Percentiles rank a stretch among this genome's conserved stretches.
Evolutionary conservation across 2,113 vertebrate species (phyloP).

Genomic region (Tachysurus fulvidraco): DNA sequence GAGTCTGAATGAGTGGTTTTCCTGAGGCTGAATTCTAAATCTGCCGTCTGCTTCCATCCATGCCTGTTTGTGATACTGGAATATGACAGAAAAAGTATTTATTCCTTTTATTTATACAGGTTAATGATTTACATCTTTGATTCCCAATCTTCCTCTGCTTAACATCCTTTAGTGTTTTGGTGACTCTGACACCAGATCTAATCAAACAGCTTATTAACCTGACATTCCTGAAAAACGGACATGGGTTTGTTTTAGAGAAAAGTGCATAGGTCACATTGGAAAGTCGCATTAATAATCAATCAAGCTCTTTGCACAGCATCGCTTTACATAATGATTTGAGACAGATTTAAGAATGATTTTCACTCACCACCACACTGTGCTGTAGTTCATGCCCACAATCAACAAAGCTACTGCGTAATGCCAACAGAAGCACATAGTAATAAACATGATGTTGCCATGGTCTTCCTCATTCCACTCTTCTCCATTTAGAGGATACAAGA

Average conservation of each 20-base stretch:
- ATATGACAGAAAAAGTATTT: neutral
- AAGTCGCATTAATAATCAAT: neutral
- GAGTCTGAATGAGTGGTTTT: constrained; percentile 47
- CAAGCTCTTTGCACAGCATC: neutral
- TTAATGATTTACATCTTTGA: neutral
- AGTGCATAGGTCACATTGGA: neutral
- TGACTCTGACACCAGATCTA: neutral
- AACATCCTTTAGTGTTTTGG: neutral
- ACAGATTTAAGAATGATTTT: neutral
- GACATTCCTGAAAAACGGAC: neutral
- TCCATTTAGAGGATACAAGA: constrained; percentile 83
- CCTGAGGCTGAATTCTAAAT: constrained; percentile 70
- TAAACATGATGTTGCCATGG: constrained; percentile 87
- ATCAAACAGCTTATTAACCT: neutral
- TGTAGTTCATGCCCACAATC: constrained; percentile 68
- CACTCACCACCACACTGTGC: constrained; percentile 76
- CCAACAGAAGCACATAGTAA: constrained; percentile 98
- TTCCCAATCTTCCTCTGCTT: neutral
- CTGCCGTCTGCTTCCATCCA: constrained; percentile 9
- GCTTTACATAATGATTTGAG: neutral
- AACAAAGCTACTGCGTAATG: constrained; percentile 78
- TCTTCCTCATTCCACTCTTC: constrained; percentile 73
- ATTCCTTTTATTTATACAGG: neutral
- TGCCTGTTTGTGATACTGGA: constrained; percentile 57
- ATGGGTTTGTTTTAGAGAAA: neutral